phyloP scores from a whole-genome alignment of 2,113 vertebrate species.

The Physeter macrocephalus region DNA sequence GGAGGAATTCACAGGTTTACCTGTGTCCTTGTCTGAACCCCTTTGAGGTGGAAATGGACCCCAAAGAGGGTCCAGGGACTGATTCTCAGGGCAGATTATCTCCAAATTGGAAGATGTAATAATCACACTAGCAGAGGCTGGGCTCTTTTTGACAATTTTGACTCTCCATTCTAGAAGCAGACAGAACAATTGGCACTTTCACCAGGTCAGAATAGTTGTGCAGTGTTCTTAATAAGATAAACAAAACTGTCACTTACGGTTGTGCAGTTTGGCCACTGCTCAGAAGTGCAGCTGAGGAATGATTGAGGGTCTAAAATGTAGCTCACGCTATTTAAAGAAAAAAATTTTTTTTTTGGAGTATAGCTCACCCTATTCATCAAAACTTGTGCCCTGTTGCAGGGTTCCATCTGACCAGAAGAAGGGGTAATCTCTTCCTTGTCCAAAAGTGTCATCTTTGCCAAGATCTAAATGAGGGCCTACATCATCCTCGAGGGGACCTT shows the following conservation, averaged over 20 bases:
- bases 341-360: too few species aligned
- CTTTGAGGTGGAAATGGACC: neutral
- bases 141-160: neutral
- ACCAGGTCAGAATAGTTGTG: neutral
- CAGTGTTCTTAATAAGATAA: neutral
- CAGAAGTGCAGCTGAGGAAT: neutral
- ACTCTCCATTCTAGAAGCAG: neutral
- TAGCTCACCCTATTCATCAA: too few species aligned
- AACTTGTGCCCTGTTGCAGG: neutral
- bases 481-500: neutral
- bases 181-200: neutral
- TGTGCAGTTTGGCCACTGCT: neutral
- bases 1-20: neutral
- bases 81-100: neutral
- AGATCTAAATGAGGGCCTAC: neutral
- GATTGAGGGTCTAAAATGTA: neutral
- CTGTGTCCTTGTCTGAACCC: neutral
- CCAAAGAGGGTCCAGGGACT: neutral
- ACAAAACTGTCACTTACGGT: too few species aligned
- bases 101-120: neutral
- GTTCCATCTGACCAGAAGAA: neutral
- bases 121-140: neutral
- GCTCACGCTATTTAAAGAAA: neutral
- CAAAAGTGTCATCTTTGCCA: neutral
- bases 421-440: neutral